Evolutionary conservation across 2,797 vertebrate genomes (phyloP).

Genomic region (Pseudochaenichthys georgianus): DNA sequence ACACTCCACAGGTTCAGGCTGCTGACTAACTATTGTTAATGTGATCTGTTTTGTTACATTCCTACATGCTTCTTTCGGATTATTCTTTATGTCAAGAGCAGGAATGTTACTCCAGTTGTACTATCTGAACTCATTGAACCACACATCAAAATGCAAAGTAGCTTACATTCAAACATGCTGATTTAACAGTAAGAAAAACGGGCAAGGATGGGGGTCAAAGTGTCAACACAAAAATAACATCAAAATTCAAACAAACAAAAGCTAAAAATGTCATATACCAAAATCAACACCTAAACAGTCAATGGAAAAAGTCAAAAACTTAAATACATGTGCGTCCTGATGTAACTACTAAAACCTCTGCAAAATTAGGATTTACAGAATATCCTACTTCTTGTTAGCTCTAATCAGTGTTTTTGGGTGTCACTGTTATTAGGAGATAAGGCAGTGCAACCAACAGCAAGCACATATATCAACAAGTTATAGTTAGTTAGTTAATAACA

Average conservation of each 20-base stretch:
- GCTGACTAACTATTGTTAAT: not conserved
- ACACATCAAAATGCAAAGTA: no score
- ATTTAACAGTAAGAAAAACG: not conserved
- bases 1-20: not conserved
- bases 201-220: not conserved
- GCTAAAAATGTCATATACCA: not conserved
- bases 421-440: slow-evolving; percentile 8
- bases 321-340: not conserved
- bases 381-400: not conserved
- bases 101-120: not conserved
- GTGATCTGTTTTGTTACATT: no score
- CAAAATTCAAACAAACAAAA: not conserved
- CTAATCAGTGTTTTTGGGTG: not conserved
- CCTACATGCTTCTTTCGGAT: no score
- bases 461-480: not conserved
- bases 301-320: not conserved
- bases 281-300: not conserved
- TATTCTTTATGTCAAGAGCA: not conserved
- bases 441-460: not conserved
- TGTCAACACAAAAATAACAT: no score
- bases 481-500: no score
- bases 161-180: not conserved
- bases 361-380: not conserved
- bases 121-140: no score
- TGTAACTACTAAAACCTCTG: not conserved